Percentiles rank a stretch among this genome's conserved stretches.
These are phyloP conservation scores for Nothobranchius furzeri DNA, from an alignment of 2,113 vertebrate genomes.

Conservation along the genomic window DNA sequence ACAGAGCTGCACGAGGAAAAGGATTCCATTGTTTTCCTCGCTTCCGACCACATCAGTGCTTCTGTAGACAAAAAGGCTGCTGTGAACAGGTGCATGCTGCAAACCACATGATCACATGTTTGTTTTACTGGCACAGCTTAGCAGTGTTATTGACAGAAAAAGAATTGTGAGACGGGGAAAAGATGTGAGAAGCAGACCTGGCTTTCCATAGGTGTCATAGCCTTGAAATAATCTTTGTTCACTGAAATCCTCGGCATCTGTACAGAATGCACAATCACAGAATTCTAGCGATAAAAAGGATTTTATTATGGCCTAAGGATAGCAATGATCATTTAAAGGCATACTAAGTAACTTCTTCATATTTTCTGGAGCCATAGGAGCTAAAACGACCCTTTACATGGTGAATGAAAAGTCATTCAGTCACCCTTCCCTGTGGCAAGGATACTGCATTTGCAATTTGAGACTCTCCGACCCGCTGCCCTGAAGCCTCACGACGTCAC, in stretches of 20 bases:
- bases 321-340: background rate
- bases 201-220: conserved; percentile 9
- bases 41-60: conserved; percentile 10
- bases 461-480: too few relatives aligned
- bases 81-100: conserved; percentile 28
- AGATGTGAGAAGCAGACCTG: conserved; percentile 20
- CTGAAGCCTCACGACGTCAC: too few relatives aligned
- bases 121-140: conserved; percentile 8
- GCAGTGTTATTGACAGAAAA: conserved; percentile 19
- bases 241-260: background rate
- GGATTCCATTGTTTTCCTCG: conserved; percentile 1
- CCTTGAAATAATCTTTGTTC: conserved; percentile 22
- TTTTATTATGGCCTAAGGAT: conserved; percentile 19
- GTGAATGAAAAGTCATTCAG: too few relatives aligned
- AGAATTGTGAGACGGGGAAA: background rate
- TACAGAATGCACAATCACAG: conserved; percentile 10
- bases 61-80: conserved; percentile 5
- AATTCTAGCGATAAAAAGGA: conserved; percentile 31
- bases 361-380: too few relatives aligned
- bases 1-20: conserved; percentile 17
- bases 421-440: too few relatives aligned
- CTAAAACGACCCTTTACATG: too few relatives aligned
- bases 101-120: conserved; percentile 30
- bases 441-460: too few relatives aligned
- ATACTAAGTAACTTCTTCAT: too few relatives aligned